These are phyloP conservation scores for Corythaeola cristata DNA, from an alignment of 2,113 vertebrate genomes.

Conservation along the genomic window DNA sequence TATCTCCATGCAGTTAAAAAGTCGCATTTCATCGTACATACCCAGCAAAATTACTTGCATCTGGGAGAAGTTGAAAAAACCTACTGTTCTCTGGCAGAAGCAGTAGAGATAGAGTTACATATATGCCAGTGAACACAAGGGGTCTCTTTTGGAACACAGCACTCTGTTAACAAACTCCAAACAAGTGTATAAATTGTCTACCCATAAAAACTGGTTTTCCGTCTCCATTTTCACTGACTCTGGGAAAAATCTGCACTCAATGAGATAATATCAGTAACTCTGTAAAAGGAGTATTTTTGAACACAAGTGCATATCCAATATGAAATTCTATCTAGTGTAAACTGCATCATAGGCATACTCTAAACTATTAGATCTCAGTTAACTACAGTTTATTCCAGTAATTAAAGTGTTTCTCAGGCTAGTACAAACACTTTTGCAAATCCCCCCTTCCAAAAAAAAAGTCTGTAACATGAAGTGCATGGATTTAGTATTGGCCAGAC, in stretches of 20 bases:
- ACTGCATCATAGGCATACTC: background rate
- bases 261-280: conserved; percentile 13
- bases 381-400: background rate
- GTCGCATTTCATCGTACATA: background rate
- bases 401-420: background rate
- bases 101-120: background rate
- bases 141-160: conserved; percentile 58
- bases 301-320: background rate
- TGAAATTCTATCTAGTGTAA: conserved; percentile 12
- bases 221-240: conserved; percentile 26
- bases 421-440: background rate
- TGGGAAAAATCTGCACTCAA: conserved; percentile 8
- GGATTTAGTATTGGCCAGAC: background rate
- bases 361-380: background rate
- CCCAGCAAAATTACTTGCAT: conserved; percentile 33
- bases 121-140: conserved; percentile 60
- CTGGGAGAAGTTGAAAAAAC: background rate
- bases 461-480: background rate
- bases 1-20: background rate
- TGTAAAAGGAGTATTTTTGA: conserved; percentile 30
- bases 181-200: background rate
- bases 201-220: background rate
- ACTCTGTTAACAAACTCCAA: background rate
- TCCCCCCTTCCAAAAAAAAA: background rate
- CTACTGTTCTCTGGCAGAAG: background rate